Conservation (phyloP, 2,113 vertebrate genomes). For the Alosa alosa region DNA sequence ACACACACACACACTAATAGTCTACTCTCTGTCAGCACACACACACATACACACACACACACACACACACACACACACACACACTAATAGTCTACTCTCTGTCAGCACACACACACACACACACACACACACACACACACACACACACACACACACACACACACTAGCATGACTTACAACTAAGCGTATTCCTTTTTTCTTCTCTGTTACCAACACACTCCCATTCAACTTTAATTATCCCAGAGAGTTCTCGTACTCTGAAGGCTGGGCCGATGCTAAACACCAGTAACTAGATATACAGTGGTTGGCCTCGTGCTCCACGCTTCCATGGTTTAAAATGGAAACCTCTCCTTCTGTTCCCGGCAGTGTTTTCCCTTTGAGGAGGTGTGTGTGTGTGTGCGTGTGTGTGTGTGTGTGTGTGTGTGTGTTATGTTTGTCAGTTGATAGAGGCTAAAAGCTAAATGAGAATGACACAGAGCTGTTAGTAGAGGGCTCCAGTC, state of each 20-base stretch:
- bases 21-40: neutral
- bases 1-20: neutral
- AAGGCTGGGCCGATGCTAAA: neutral
- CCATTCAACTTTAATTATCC: constrained; percentile 14
- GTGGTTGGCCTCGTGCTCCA: neutral
- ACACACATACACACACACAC: no score
- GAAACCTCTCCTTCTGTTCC: neutral
- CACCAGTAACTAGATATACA: neutral
- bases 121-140: no score
- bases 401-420: constrained; percentile 26
- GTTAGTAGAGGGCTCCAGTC: neutral
- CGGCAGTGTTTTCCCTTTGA: neutral
- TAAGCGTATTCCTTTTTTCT: neutral
- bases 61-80: neutral
- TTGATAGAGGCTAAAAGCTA: neutral
- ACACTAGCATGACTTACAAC: neutral
- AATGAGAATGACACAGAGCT: neutral
- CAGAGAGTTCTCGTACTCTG: neutral
- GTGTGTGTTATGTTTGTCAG: constrained; percentile 33
- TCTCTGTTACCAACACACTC: neutral
- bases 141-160: neutral
- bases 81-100: neutral
- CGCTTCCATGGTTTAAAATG: neutral
- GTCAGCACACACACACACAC: neutral
- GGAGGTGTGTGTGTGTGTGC: constrained; percentile 9